Conservation (phyloP, 2,113 vertebrate genomes). For the Anoplopoma fimbria region DNA sequence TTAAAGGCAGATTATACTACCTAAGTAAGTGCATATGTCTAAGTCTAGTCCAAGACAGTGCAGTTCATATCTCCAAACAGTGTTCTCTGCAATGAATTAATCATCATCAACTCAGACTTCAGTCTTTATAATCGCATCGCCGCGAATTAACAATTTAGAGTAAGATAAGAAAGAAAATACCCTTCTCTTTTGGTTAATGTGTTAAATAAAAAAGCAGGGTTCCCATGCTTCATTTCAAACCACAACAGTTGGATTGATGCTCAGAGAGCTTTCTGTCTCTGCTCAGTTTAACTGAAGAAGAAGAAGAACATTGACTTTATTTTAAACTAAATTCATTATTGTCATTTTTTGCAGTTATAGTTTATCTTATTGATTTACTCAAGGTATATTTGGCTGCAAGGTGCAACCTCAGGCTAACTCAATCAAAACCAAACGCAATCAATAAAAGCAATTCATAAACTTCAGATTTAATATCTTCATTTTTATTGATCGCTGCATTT, state of each 20-base stretch:
- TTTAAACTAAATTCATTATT: background rate
- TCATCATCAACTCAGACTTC: background rate
- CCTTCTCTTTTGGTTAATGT: background rate
- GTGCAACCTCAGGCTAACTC: background rate
- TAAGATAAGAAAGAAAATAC: background rate
- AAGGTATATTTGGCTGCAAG: background rate
- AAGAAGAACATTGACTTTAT: background rate
- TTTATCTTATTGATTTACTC: background rate
- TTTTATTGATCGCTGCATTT: background rate
- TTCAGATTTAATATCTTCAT: background rate
- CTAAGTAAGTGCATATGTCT: background rate
- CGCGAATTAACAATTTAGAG: background rate
- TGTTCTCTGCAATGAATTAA: background rate
- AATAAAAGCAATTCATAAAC: background rate
- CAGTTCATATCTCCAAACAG: background rate
- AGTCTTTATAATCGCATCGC: background rate
- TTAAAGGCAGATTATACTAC: slow-evolving; percentile 32
- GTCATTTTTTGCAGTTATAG: background rate
- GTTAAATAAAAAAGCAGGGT: background rate
- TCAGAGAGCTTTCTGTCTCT: background rate
- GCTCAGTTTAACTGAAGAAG: background rate
- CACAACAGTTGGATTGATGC: background rate
- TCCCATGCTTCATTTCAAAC: background rate
- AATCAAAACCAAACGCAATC: background rate
- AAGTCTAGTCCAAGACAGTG: background rate